Base-by-base conservation (phyloP, 2,797 vertebrate genomes). In the Phoebastria nigripes region DNA sequence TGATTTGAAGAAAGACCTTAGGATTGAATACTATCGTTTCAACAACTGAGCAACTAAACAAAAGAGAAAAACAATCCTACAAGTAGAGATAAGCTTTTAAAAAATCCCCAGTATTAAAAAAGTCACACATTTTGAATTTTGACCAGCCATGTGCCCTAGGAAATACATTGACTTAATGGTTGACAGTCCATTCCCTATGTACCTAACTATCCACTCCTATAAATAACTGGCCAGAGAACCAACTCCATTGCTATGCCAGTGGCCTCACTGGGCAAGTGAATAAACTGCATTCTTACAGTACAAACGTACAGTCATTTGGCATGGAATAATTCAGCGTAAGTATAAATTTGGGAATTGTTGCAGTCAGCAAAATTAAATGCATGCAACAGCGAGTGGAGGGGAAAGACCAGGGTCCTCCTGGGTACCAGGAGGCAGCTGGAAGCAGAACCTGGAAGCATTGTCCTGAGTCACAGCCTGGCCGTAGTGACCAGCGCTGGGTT, bases 341-440 rank as follows among this genome's bases (percentile, higher is more conserved):
- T 69, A 58, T 25, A 76, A 65, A 82, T 39, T 46, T 31, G 31
- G 15, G 55, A 93, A 52, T 24, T 70, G 8, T 16, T 94, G 28
- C 33, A 81, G 41, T 69, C 25, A 85, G 37, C 37, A 85, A 80
- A 94, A 55, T 67, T 58, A 71, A 62, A 73, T 22, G 20, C 51
- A 47, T 0, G 0, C 9, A 77, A 39, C 15, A 51, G 20, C 1
- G 2, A 67, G 15, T 24, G 9, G 10, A 90, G 31, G 31, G 15
- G 17, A 91, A 70, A 67, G 39, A 20, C 11, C 1, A 0, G 7
- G 5, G 21, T 51, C 39, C 39, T 76, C 17, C 62, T 82, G 46
- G 15, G 35, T 15, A 49, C 15, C 42, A 21, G 31, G 59, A 79
- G n/a, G 52, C 22, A 82, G 33, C 39, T 84, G n/a, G 47, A 80